A percentile compares a stretch with the other conserved stretches of the same genome.
phyloP scores from a whole-genome alignment of 2,113 vertebrate genomes.

The Pan troglodytes region NHGRI_mPanTro3-v2.1_pri NC_072409.2:62422501-62423000 shows the following conservation, averaged over 20 bases:
- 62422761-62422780: constrained; percentile 15
- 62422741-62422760: neutral
- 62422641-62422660: neutral
- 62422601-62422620: constrained; percentile 1
- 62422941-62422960: neutral
- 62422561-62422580: neutral
- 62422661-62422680: neutral
- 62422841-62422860: constrained; percentile 21
- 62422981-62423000: constrained; percentile 16
- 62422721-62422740: neutral
- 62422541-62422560: neutral
- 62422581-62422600: constrained; percentile 16
- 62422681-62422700: neutral
- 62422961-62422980: constrained; percentile 13
- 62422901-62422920: neutral
- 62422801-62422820: neutral
- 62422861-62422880: constrained; percentile 21
- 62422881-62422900: neutral
- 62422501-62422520: neutral
- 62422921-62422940: constrained; percentile 25
- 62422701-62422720: neutral
- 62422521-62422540: neutral
- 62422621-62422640: constrained; percentile 23
- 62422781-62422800: neutral
- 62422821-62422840: neutral